phyloP scores from a whole-genome alignment of 2,888 invertebrate species.

The Micoletzkya japonica region DNA sequence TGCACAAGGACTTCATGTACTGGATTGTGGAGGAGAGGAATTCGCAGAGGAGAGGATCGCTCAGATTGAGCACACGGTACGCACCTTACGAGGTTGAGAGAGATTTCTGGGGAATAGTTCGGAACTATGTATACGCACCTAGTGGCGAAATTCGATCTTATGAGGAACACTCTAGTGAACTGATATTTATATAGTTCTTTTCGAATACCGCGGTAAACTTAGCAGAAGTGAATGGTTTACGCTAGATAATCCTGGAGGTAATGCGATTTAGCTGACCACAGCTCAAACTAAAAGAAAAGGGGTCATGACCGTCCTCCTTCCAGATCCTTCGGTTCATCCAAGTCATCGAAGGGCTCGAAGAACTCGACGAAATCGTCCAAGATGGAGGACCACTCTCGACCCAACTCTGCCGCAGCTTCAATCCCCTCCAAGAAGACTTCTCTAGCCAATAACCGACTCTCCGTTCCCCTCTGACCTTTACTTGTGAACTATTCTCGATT shows the following conservation, averaged over 20 bases:
- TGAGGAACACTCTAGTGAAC: too few relatives aligned
- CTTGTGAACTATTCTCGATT: too few relatives aligned
- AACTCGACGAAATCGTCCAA: slow-evolving; percentile 27
- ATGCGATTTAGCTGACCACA: too few relatives aligned
- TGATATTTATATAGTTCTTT: too few relatives aligned
- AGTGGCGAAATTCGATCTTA: too few relatives aligned
- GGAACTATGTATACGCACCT: too few relatives aligned
- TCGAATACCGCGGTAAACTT: not conserved
- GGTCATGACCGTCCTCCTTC: not conserved
- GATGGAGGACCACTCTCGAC: slow-evolving; percentile 20
- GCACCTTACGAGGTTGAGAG: not conserved
- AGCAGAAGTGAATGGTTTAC: not conserved
- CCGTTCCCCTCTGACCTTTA: slow-evolving; percentile 13
- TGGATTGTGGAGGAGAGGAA: slow-evolving; percentile 54
- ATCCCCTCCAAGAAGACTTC: slow-evolving; percentile 21
- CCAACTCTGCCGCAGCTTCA: slow-evolving; percentile 21
- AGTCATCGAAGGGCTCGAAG: slow-evolving; percentile 24
- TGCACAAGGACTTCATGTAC: slow-evolving; percentile 55
- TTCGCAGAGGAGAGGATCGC: slow-evolving; percentile 36
- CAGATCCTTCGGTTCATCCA: slow-evolving; percentile 20
- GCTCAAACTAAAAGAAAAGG: not conserved
- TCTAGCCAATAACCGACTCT: slow-evolving; percentile 22
- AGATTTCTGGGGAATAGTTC: too few relatives aligned
- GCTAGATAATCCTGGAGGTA: too few relatives aligned
- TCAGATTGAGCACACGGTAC: slow-evolving; percentile 5